Base-by-base conservation (phyloP, 2,888 invertebrate genomes). In the Acanthoscelides obtectus region DNA sequence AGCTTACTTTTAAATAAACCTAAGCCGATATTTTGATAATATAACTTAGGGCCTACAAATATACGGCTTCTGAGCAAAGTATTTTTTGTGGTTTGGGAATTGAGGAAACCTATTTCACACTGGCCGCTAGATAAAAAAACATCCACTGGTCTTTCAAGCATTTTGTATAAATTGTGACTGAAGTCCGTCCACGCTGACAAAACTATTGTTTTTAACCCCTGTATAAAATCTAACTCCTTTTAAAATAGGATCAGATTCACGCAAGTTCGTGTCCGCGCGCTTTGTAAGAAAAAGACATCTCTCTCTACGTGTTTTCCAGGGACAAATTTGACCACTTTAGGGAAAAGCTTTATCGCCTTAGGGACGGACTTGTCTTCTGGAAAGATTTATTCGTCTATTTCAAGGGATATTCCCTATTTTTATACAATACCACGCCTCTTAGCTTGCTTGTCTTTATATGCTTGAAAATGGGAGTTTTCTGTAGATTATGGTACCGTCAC, bases 301-400 rank as follows among this genome's bases (percentile, higher is more conserved):
- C 45, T 3, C 17, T 45, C 45, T 4, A 6, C 19, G 22, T 20
- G 66, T 66, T 66, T 66, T 66, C 22, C 21, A 66, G 66, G 66
- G 22, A 66, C 66, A 66, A 66, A 66, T 66, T 66, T 66, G 66
- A 66, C 66, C 66, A 66, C 66, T 66, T 66, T 66, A 66, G 66
- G 66, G 66, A 66, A 66, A 66, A 66, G 66, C 22, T 66, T 66
- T 66, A 66, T 66, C 66, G 22, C 66, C 22, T 66, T 20, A 66
- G 66, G 66, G 66, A 66, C 66, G 22, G 6, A 22, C 66, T 66
- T 66, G 66, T 66, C 66, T 66, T 66, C 66, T 20, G 8, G 66
- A 45, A 17, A 45, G 17, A 45, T 45, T 45, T 45, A 45, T 45
- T 45, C 45, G 45, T 45, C 45, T 45, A 45, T 45, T 45, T 12